A percentile compares a stretch with the other conserved stretches of the same genome.
phyloP scores from a whole-genome alignment of 37 sponge, comb jelly and placozoan species.

The Ianthella basta region DNA sequence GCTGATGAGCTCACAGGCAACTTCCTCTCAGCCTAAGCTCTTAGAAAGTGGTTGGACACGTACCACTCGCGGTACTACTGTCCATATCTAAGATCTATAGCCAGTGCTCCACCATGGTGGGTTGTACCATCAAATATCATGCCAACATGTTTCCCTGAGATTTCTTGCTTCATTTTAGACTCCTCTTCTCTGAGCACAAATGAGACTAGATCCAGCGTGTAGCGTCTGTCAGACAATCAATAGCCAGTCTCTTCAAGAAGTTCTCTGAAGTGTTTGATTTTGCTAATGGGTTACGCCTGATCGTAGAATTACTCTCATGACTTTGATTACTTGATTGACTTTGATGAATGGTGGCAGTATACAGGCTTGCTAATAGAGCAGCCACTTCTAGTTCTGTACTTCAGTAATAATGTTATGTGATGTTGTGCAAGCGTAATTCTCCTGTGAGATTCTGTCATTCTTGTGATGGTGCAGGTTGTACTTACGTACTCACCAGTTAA shows the following conservation, averaged over 20 bases:
- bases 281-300: slow-evolving; percentile 40
- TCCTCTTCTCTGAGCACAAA: slow-evolving; percentile 21
- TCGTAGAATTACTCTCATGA: too few species aligned
- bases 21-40: slow-evolving; percentile 18
- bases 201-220: slow-evolving; percentile 30
- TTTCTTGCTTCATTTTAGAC: slow-evolving; percentile 13
- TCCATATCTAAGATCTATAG: slow-evolving; percentile 38
- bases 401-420: too few species aligned
- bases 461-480: too few species aligned
- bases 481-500: too few species aligned
- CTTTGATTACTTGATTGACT: too few species aligned
- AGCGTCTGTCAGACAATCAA: slow-evolving; percentile 12
- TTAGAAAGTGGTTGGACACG: slow-evolving; percentile 29
- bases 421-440: too few species aligned
- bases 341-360: too few species aligned
- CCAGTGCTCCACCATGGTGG: slow-evolving; percentile 44
- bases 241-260: slow-evolving; percentile 42
- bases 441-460: too few species aligned
- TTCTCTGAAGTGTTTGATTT: slow-evolving; percentile 23
- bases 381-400: too few species aligned
- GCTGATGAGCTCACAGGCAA: slow-evolving; percentile 29
- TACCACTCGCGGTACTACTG: slow-evolving; percentile 25
- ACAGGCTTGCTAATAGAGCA: too few species aligned
- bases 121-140: slow-evolving; percentile 62
- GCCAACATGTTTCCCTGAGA: slow-evolving; percentile 42